Conservation (phyloP, 1,140 invertebrate genomes). For the Diuraphis noxia region DNA sequence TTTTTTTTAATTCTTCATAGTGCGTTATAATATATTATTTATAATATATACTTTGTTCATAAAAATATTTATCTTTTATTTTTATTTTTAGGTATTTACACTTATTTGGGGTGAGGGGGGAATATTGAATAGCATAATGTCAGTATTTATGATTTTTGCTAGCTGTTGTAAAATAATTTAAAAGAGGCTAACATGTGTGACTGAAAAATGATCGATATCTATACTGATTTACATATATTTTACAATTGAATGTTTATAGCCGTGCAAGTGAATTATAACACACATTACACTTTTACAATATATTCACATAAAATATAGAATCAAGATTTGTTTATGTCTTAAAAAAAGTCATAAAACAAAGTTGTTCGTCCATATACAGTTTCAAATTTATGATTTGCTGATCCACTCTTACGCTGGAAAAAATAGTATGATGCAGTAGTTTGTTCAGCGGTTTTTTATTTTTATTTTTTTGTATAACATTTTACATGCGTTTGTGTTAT, state of each 20-base stretch:
- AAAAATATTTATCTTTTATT: not conserved
- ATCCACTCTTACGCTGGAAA: not conserved
- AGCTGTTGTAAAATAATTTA: no score
- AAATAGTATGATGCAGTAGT: not conserved
- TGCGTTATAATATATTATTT: not conserved
- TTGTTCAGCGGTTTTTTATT: not conserved
- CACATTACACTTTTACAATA: not conserved
- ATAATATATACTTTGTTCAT: not conserved
- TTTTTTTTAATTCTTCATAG: no score
- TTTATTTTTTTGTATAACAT: not conserved
- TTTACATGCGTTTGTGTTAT: not conserved
- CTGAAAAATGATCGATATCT: not conserved
- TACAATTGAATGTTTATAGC: not conserved
- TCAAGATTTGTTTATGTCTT: slow-evolving; percentile 7
- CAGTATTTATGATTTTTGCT: not conserved
- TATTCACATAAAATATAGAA: not conserved
- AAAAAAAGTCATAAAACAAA: slow-evolving; percentile 22
- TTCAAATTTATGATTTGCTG: not conserved
- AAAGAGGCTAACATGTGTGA: not conserved
- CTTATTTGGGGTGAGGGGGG: no score
- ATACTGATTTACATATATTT: not conserved
- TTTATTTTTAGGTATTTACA: no score
- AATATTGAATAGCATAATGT: not conserved
- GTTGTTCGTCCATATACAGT: not conserved
- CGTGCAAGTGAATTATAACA: not conserved